Conservation (phyloP, 2,113 vertebrate species). For the Eidolon helvum region DNA sequence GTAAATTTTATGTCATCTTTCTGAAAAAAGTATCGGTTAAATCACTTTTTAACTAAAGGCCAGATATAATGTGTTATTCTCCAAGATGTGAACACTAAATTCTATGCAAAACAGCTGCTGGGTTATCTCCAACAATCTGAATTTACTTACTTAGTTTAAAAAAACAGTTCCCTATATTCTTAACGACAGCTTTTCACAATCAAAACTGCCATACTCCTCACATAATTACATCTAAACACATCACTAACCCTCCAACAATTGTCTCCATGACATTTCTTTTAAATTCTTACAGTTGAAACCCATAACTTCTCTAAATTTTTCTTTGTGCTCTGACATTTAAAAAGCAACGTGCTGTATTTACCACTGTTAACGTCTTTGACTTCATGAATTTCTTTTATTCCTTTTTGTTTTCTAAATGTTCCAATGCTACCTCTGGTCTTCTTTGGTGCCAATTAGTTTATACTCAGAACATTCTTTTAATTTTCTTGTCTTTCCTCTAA, state of each 20-base stretch:
- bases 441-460: neutral
- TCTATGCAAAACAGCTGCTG: conserved; percentile 16
- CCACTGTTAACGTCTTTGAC: neutral
- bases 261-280: conserved; percentile 32
- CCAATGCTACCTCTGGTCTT: neutral
- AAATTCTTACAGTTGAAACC: conserved; percentile 45
- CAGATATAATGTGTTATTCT: neutral
- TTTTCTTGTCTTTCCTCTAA: neutral
- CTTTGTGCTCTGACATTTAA: neutral
- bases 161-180: neutral
- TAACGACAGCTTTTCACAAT: conserved; percentile 30
- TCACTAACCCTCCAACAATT: neutral
- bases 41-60: conserved; percentile 32
- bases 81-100: neutral
- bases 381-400: neutral
- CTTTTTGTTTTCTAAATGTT: neutral
- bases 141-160: conserved; percentile 25
- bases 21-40: neutral
- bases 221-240: conserved; percentile 8
- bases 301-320: neutral
- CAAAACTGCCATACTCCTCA: neutral
- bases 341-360: neutral
- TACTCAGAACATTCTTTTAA: neutral
- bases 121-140: neutral
- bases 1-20: neutral